A percentile compares a stretch with the other conserved stretches of the same genome.
phyloP scores from a whole-genome alignment of 2,888 invertebrate genomes.

The Argynnis bischoffii region DNA sequence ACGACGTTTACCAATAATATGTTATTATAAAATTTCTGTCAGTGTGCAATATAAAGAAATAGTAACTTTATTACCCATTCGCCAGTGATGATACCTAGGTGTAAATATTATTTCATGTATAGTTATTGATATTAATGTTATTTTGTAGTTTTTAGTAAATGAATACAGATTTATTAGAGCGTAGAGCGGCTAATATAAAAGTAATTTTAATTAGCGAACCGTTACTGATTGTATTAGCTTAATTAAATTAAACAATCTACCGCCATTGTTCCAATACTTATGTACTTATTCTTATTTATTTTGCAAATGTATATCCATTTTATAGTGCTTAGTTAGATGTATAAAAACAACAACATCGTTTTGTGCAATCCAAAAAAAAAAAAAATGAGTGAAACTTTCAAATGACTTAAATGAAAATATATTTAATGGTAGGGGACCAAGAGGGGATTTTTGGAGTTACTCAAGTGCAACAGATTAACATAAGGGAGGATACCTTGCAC shows the following conservation, averaged over 20 bases:
- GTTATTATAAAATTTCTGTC: conserved; percentile 33
- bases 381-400: background rate
- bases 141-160: conserved; percentile 48
- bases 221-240: conserved; percentile 46
- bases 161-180: conserved; percentile 30
- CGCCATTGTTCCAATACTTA: conserved; percentile 5
- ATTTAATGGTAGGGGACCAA: no score
- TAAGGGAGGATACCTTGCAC: no score
- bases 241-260: conserved; percentile 27
- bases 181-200: conserved; percentile 45
- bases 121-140: conserved; percentile 48
- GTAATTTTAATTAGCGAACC: conserved; percentile 50
- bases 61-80: conserved; percentile 35
- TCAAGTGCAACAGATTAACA: no score
- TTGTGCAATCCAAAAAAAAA: no score
- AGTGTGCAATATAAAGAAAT: conserved; percentile 48
- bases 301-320: background rate
- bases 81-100: conserved; percentile 55
- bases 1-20: conserved; percentile 33
- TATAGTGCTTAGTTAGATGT: background rate
- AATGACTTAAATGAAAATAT: background rate
- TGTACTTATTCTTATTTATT: conserved; percentile 8
- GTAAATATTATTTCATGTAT: conserved; percentile 61
- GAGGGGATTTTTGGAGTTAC: no score
- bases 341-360: no score